Evolutionary conservation across 2,888 invertebrate species (phyloP).

Genomic region (Clistopyga incitator): DNA sequence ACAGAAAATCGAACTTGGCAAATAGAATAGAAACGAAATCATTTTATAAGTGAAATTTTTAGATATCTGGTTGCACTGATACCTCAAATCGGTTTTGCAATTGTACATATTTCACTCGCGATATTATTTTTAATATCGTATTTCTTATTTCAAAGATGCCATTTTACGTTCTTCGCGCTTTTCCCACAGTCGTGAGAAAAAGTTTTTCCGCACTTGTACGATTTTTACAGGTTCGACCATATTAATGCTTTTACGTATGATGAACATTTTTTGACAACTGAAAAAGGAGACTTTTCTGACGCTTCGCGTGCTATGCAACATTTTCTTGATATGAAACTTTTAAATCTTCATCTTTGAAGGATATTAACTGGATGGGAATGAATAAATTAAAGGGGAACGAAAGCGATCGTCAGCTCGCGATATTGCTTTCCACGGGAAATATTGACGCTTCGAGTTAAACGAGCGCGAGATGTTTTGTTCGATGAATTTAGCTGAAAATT

Average conservation of each 20-base stretch:
- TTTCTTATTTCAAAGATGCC: no score
- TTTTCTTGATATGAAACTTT: background rate
- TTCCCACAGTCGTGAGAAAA: no score
- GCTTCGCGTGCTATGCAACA: background rate
- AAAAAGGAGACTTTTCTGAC: background rate
- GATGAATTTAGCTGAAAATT: conserved; percentile 78
- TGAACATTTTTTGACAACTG: background rate
- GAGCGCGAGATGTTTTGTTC: conserved; percentile 68
- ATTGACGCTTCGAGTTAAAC: conserved; percentile 71
- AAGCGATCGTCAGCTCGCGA: conserved; percentile 23
- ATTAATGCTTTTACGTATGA: background rate
- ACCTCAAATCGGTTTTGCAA: no score
- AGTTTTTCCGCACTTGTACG: no score
- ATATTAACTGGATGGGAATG: background rate
- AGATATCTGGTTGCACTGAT: no score
- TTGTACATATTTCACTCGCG: no score
- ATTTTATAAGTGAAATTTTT: no score
- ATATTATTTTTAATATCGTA: no score
- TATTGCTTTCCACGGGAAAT: conserved; percentile 67
- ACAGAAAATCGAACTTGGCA: no score
- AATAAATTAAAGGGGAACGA: background rate
- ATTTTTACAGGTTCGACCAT: no score
- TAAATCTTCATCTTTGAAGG: background rate
- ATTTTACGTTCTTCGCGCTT: no score
- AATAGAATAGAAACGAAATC: no score